Evolutionary conservation across 2,113 vertebrate genomes (phyloP).

Genomic region (Tenrec ecaudatus): DNA sequence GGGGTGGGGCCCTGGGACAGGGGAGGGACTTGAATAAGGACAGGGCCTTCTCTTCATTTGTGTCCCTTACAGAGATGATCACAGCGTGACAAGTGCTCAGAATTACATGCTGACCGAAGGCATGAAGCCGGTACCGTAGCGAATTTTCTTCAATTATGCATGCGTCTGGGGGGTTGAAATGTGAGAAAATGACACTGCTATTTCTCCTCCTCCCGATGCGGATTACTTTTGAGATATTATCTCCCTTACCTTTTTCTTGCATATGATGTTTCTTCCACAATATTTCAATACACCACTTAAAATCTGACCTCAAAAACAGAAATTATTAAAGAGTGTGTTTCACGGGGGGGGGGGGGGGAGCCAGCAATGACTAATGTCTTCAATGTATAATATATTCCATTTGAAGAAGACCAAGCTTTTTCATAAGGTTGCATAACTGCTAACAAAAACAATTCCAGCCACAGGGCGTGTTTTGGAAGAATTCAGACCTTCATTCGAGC

Average conservation of each 20-base stretch:
- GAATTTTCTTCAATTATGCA: constrained; percentile 47
- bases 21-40: neutral
- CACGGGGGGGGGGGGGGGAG: neutral
- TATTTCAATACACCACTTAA: constrained; percentile 64
- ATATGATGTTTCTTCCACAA: constrained; percentile 54
- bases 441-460: constrained; percentile 71
- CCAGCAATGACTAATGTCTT: constrained; percentile 74
- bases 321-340: constrained; percentile 64
- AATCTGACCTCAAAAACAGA: constrained; percentile 56
- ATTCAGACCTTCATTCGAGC: constrained; percentile 37
- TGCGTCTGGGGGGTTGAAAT: constrained; percentile 32
- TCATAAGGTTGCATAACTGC: constrained; percentile 77
- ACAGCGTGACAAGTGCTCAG: neutral
- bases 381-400: constrained; percentile 77
- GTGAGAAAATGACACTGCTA: constrained; percentile 34
- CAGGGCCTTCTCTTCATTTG: neutral
- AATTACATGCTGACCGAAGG: neutral
- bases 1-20: neutral
- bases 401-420: constrained; percentile 72
- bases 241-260: neutral
- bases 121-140: neutral
- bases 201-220: constrained; percentile 31
- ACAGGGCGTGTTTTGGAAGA: constrained; percentile 56
- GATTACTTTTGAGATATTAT: constrained; percentile 65
- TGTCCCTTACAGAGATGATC: constrained; percentile 21